Evolutionary conservation across 2,888 invertebrate genomes (phyloP).

Genomic region (Dicranocentrus wangi): DNA sequence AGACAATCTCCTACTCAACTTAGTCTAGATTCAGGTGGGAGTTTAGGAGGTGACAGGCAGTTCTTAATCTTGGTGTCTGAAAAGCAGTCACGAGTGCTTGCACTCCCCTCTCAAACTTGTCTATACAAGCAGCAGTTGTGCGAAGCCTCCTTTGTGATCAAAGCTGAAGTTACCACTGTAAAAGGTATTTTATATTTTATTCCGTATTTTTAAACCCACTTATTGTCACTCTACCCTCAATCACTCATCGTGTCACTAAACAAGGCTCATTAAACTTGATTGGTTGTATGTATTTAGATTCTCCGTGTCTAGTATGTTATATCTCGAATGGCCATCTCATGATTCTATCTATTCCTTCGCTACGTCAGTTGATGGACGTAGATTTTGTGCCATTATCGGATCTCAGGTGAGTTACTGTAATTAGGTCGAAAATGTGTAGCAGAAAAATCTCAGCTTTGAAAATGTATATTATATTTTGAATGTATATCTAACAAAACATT

Average conservation of each 20-base stretch:
- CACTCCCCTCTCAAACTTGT: conserved; percentile 95
- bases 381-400: conserved; percentile 95
- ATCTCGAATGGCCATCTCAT: conserved; percentile 94
- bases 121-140: conserved; percentile 94
- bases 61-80: conserved; percentile 95
- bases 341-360: conserved; percentile 95
- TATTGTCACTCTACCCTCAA: too few species aligned
- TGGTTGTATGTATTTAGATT: too few species aligned
- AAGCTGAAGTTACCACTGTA: conserved; percentile 92
- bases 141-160: conserved; percentile 93
- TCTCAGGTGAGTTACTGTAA: conserved; percentile 84
- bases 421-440: too few species aligned
- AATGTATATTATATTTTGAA: too few species aligned
- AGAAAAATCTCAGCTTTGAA: too few species aligned
- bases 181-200: conserved; percentile 85
- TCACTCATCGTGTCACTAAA: too few species aligned
- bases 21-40: conserved; percentile 56
- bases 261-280: too few species aligned
- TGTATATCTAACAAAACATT: too few species aligned
- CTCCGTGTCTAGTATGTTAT: conserved; percentile 95
- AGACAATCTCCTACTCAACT: conserved; percentile 69
- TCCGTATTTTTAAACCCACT: too few species aligned
- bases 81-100: conserved; percentile 94
- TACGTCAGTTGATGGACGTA: conserved; percentile 92
- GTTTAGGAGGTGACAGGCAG: conserved; percentile 83